Conservation (phyloP, 1,140 invertebrate species). For the Drosophila nigromelanica region DNA sequence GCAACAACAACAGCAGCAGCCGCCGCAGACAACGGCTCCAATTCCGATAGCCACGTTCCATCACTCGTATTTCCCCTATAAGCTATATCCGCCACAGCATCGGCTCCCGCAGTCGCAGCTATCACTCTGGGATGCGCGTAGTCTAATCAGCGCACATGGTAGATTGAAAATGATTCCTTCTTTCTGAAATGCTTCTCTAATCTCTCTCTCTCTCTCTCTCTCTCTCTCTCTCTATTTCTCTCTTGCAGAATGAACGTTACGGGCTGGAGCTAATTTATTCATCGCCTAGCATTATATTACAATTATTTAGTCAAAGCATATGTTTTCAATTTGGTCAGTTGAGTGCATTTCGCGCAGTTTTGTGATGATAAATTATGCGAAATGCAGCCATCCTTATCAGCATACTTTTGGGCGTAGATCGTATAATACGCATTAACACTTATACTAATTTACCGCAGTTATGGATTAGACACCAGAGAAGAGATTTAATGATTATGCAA, state of each 20-base stretch:
- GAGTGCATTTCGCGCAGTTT: slow-evolving; percentile 73
- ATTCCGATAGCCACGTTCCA: slow-evolving; percentile 80
- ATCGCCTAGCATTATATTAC: slow-evolving; percentile 66
- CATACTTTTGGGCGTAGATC: slow-evolving; percentile 43
- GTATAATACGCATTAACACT: slow-evolving; percentile 51
- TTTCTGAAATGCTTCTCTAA: neutral
- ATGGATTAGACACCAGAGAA: slow-evolving; percentile 56
- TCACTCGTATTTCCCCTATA: slow-evolving; percentile 80
- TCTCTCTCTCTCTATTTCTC: neutral
- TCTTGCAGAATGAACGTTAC: slow-evolving; percentile 60
- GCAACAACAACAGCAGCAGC: slow-evolving; percentile 56
- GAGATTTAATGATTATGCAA: slow-evolving; percentile 80
- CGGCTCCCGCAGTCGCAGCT: slow-evolving; percentile 79
- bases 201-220: neutral
- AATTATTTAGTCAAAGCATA: slow-evolving; percentile 74
- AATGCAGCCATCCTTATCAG: slow-evolving; percentile 67
- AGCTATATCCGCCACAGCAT: slow-evolving; percentile 74
- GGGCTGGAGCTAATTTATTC: slow-evolving; percentile 71
- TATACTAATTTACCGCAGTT: slow-evolving; percentile 56
- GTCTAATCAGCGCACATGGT: slow-evolving; percentile 83
- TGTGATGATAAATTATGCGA: slow-evolving; percentile 74
- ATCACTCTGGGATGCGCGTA: slow-evolving; percentile 83
- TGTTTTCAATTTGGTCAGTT: slow-evolving; percentile 53
- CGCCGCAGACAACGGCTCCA: slow-evolving; percentile 60
- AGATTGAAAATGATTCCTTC: neutral